These are phyloP conservation scores for Pipistrellus pygmaeus DNA, from an alignment of 2,797 vertebrate species.

Conservation along the genomic window DNA sequence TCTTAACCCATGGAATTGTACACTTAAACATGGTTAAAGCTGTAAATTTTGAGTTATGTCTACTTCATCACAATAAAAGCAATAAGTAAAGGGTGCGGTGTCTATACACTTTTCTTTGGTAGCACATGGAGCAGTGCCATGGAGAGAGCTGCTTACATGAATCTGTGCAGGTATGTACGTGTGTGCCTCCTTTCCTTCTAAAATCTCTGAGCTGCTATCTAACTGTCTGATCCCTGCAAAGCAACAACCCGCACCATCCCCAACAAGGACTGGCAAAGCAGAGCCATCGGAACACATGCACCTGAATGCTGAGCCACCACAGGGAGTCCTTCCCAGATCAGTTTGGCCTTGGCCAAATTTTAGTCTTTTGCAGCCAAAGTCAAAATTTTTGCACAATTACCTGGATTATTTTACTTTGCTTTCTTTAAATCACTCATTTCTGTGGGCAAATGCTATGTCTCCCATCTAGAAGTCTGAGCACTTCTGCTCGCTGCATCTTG, in stretches of 20 bases:
- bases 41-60: not conserved
- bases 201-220: not conserved
- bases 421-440: conserved; percentile 39
- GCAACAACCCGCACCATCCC: not conserved
- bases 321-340: not conserved
- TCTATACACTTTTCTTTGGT: not conserved
- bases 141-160: not conserved
- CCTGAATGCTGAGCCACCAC: not conserved
- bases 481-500: not conserved
- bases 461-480: not conserved
- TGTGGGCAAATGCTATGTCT: not conserved
- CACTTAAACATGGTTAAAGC: not conserved
- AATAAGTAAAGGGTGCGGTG: not conserved
- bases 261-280: not conserved
- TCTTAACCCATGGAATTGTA: not conserved
- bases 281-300: not conserved
- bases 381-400: not conserved
- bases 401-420: not conserved
- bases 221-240: not conserved
- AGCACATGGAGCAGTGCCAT: accelerated
- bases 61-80: not conserved
- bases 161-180: not conserved
- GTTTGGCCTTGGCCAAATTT: not conserved
- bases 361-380: not conserved
- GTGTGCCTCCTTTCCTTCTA: not conserved